Base-by-base conservation (phyloP, 2,888 invertebrate species). In the Ecdyonurus torrentis region DNA sequence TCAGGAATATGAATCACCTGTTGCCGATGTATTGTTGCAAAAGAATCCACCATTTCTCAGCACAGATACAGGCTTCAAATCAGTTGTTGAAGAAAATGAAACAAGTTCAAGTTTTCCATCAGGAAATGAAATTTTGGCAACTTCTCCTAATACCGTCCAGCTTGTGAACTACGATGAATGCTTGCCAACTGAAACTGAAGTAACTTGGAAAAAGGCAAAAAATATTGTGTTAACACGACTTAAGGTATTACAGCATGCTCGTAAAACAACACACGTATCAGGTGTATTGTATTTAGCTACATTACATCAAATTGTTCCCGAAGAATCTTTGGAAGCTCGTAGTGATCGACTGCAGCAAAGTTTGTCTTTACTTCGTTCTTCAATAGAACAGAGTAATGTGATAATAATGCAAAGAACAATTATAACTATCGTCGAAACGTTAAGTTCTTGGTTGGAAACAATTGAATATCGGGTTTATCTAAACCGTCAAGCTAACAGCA, bases 361-460 rank as follows among this genome's bases (percentile, higher is more conserved):
- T 71, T 70, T 87, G 63, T 73, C 77, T 59, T 77, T 78, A 63
- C 71, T 87, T 3, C 79, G 79, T 68, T 75, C 77, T 63, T 85
- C 87, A 1, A 76, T 86, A 15, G 76, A 80, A 60, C 75, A 73
- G 65, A 78, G 80, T 52, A 81, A 87, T 71, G 75, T 79, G 2
- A 73, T 76, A 1, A 74, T 80, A 18, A 80, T 86, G 53, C 87
- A 89, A 72, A 83, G 82, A 68, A 84, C 83, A 55, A 79, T 90
- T 15, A 81, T 89, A 10, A 83, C 85, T 23, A 83, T 89, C 0
- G 85, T 91, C 59, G 88, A 91, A 73, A 87, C 85, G 0, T 86
- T 92, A 55, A 88, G 89, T 0, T 85, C 85, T 18, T 91, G 91
- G 89, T 73, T 92, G 58, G 89, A 91, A 75, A 89, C 87, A 24